phyloP scores from a whole-genome alignment of 2,113 vertebrate genomes.

The Malurus melanocephalus region DNA sequence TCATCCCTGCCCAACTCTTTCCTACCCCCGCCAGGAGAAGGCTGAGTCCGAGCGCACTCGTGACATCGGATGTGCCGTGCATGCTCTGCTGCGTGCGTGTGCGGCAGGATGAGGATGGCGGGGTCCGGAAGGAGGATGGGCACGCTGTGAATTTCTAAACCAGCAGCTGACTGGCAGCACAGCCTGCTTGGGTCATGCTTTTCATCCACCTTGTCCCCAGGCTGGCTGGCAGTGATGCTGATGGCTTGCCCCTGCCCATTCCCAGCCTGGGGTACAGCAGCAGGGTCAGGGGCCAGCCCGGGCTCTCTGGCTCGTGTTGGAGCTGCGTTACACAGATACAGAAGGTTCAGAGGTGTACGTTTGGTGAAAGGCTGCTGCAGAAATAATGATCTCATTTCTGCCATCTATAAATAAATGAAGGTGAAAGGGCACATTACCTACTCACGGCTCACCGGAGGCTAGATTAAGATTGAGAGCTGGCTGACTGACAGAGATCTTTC shows the following conservation, averaged over 20 bases:
- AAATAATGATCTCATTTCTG: constrained; percentile 19
- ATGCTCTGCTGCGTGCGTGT: neutral
- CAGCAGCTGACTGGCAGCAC: neutral
- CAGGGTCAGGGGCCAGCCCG: neutral
- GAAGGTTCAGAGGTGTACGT: neutral
- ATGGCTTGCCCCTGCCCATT: neutral
- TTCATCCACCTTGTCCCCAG: neutral
- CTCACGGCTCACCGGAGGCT: neutral
- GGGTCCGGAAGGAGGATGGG: neutral
- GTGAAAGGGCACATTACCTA: constrained; percentile 42
- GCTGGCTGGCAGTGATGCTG: neutral
- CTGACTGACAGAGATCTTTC: neutral
- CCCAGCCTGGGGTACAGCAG: neutral
- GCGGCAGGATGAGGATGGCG: neutral
- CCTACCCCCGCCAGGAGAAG: neutral
- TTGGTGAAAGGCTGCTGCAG: neutral
- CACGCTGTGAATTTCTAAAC: neutral
- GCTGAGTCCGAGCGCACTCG: neutral
- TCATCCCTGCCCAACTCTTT: neutral
- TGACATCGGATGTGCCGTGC: neutral
- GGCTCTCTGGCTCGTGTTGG: neutral
- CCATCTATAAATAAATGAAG: constrained; percentile 43
- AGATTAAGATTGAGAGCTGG: neutral
- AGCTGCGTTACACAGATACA: neutral
- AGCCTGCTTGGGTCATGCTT: neutral